phyloP scores from a whole-genome alignment of 1,140 invertebrate species.

The Drosophila arizonae region DNA sequence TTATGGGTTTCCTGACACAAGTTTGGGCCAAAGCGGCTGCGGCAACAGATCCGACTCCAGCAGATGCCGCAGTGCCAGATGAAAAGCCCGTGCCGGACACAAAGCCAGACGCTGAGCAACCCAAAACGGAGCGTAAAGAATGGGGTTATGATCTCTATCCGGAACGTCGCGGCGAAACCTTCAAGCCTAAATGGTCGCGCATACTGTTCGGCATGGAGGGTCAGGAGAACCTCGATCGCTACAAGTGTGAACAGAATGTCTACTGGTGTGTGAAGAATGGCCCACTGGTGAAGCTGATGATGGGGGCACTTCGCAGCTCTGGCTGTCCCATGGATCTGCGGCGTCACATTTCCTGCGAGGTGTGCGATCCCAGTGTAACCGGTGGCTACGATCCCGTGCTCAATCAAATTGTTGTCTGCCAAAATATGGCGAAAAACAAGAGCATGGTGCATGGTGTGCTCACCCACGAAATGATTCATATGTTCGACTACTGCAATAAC shows the following conservation, averaged over 20 bases:
- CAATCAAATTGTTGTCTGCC: conserved; percentile 93
- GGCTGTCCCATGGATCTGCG: conserved; percentile 92
- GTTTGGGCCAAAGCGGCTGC: conserved; percentile 58
- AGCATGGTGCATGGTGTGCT: conserved; percentile 90
- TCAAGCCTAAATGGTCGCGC: conserved; percentile 84
- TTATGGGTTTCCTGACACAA: conserved; percentile 65
- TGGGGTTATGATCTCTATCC: conserved; percentile 94
- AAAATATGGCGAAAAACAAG: conserved; percentile 89
- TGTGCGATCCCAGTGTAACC: conserved; percentile 91
- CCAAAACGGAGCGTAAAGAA: conserved; percentile 57
- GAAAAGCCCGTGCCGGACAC: conserved; percentile 27
- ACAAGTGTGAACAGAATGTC: conserved; percentile 92
- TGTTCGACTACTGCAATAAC: conserved; percentile 97
- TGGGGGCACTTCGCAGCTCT: conserved; percentile 91
- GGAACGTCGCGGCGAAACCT: conserved; percentile 87
- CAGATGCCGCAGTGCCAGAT: conserved; percentile 5
- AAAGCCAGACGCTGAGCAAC: neutral
- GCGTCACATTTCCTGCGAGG: conserved; percentile 96
- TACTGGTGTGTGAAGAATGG: conserved; percentile 88
- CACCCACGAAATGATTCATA: conserved; percentile 97
- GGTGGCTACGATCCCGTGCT: conserved; percentile 94
- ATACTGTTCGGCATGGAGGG: conserved; percentile 86
- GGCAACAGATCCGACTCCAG: neutral
- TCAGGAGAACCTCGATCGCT: conserved; percentile 87
- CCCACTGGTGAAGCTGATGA: conserved; percentile 93